Evolutionary conservation across 2,797 vertebrate genomes (phyloP).

Genomic region (Typhlichthys eigenmanni): DNA sequence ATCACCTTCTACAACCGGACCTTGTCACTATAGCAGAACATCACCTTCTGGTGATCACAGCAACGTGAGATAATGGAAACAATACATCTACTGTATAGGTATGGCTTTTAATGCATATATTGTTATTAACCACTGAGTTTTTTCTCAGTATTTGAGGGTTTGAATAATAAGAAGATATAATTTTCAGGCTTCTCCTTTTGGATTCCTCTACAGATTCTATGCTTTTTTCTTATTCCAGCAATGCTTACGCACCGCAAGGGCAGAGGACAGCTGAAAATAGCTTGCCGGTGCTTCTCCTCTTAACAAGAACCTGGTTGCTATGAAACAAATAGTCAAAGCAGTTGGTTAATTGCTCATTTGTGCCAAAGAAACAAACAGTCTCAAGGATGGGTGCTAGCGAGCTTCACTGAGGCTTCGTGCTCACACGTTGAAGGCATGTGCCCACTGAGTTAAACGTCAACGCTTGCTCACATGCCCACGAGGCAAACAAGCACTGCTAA

Average conservation of each 20-base stretch:
- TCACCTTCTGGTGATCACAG: constrained; percentile 53
- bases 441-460: constrained; percentile 1
- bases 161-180: neutral
- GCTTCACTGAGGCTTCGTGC: neutral
- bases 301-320: constrained; percentile 59
- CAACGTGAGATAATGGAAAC: constrained; percentile 34
- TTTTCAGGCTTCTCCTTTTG: neutral
- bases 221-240: constrained; percentile 21
- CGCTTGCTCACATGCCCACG: neutral
- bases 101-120: neutral
- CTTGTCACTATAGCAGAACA: constrained; percentile 65
- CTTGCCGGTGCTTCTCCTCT: constrained; percentile 36
- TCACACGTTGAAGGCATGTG: neutral
- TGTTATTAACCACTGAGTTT: too few relatives aligned
- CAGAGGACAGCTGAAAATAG: constrained; percentile 51
- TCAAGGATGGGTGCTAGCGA: constrained; percentile 3
- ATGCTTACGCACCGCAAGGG: constrained; percentile 45
- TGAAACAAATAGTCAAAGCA: constrained; percentile 52
- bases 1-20: constrained; percentile 67
- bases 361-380: constrained; percentile 16
- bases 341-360: constrained; percentile 56
- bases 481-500: neutral
- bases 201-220: neutral
- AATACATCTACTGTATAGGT: constrained; percentile 6
- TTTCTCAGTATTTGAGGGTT: constrained; percentile 21